Conservation (phyloP, 2,888 invertebrate species). For the Thera britannica region DNA sequence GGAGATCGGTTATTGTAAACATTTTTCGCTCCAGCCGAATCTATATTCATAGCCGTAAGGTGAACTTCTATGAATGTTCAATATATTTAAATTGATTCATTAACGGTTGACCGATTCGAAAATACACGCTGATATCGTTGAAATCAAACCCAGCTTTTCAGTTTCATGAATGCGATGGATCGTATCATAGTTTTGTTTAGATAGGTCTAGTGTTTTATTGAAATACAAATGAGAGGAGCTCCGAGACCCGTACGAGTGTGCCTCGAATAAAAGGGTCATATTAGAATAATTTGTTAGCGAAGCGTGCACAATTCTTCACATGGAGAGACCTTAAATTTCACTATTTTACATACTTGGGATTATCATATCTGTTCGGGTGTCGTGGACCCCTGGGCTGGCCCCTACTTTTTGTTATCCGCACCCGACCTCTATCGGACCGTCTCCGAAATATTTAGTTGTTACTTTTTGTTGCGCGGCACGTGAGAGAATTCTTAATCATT, state of each 20-base stretch:
- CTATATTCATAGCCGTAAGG: conserved; percentile 66
- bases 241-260: conserved; percentile 75
- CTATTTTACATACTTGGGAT: conserved; percentile 84
- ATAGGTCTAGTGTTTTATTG: conserved; percentile 83
- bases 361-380: conserved; percentile 82
- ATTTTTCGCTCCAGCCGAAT: conserved; percentile 62
- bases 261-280: conserved; percentile 82
- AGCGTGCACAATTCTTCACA: conserved; percentile 84
- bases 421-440: conserved; percentile 80
- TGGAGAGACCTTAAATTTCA: conserved; percentile 84
- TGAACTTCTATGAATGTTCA: conserved; percentile 69
- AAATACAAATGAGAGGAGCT: conserved; percentile 80
- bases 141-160: conserved; percentile 61
- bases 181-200: conserved; percentile 76
- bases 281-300: conserved; percentile 82
- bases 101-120: conserved; percentile 66
- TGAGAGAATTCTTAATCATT: conserved; percentile 79
- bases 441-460: conserved; percentile 84
- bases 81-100: conserved; percentile 79
- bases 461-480: conserved; percentile 81
- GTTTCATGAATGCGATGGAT: conserved; percentile 41
- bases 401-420: conserved; percentile 80
- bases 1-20: conserved; percentile 55
- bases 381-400: conserved; percentile 61
- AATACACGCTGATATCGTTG: conserved; percentile 63